Evolutionary conservation across 2,888 invertebrate species (phyloP), one percentile per base, ranked within the genome.

Genomic region (Arenicola marina): DNA sequence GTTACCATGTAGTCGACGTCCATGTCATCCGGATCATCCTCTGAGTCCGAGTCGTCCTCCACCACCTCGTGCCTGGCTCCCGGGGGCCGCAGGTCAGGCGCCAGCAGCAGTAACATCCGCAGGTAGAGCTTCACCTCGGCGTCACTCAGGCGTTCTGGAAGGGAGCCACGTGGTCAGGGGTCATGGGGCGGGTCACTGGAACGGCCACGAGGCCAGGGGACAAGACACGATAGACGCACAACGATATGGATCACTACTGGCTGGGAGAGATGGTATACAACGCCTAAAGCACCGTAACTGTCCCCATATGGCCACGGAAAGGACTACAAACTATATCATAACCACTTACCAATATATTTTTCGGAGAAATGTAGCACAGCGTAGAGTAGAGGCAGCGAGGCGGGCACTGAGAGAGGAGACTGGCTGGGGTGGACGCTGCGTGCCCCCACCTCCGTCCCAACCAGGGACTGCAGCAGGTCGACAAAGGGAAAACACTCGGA

Each of bases 311-410:
- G n/a, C n/a, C n/a, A n/a, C n/a, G n/a, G n/a, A n/a, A n/a, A n/a
- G n/a, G n/a, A n/a, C n/a, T n/a, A n/a, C 28, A 18, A 29, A 21
- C 32, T 32, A 34, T 21, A 32, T 24, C 32, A 55, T 7, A 7
- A 7, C 54, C 45, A 83, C 87, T 87, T 84, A 91, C 91, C 87
- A 78, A 88, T 88, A 73, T 87, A 86, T 56, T 85, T 82, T 29
- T 89, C 89, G 81, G 90, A 90, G 65, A 92, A 81, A 0, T 87
- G 85, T 26, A 92, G 84, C 38, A n/a, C n/a, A n/a, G n/a, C n/a
- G n/a, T n/a, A n/a, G n/a, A n/a, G n/a, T n/a, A n/a, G n/a, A n/a
- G n/a, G n/a, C n/a, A 91, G 85, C 55, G 89, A 88, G 79, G 90
- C 89, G 54, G 91, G 85, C 59, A 92, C 81, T 87, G 88, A 89